These are phyloP conservation scores for Mionectes macconnelli DNA, from an alignment of 2,113 vertebrate species.

Conservation along the genomic window DNA sequence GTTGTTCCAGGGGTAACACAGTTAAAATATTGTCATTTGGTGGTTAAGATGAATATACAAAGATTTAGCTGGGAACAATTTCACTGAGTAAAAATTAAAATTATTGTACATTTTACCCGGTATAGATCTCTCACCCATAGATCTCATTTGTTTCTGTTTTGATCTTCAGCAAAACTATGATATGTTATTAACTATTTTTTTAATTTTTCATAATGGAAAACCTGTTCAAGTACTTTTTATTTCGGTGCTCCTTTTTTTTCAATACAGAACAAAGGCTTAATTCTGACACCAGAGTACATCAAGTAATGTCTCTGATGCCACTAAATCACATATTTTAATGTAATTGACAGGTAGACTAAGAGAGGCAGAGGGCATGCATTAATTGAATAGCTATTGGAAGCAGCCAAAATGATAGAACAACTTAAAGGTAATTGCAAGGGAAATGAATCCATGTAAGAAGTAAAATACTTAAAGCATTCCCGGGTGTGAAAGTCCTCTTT, in stretches of 20 bases:
- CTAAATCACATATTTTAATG: background rate
- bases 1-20: background rate
- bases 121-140: background rate
- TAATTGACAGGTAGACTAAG: background rate
- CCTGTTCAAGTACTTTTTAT: background rate
- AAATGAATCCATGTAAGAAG: background rate
- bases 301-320: background rate
- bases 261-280: background rate
- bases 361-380: background rate
- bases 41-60: background rate
- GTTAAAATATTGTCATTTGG: background rate
- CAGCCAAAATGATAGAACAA: background rate
- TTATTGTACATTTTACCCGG: background rate
- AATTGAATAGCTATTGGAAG: background rate
- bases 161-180: background rate
- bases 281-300: background rate
- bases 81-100: background rate
- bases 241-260: background rate
- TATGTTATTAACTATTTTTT: background rate
- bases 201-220: background rate
- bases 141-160: background rate
- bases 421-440: slow-evolving; percentile 30
- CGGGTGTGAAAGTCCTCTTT: background rate
- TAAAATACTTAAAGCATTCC: slow-evolving; percentile 20
- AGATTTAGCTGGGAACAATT: background rate